A percentile compares a stretch with the other conserved stretches of the same genome.
These are phyloP conservation scores for Diloba caeruleocephala DNA, from an alignment of 2,888 invertebrate species.

Conservation along the genomic window DNA sequence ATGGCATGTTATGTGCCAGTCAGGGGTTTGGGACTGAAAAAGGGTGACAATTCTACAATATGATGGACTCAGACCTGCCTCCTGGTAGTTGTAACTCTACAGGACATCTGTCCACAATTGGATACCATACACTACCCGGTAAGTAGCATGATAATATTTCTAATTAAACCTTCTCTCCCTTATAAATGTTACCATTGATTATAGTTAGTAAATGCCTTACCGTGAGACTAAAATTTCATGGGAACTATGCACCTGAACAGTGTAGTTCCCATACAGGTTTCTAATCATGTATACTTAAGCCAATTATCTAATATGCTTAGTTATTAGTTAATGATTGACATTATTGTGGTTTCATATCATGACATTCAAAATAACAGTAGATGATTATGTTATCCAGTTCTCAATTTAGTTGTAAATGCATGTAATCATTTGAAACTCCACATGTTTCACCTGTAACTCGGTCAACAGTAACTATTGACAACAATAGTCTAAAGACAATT, in stretches of 20 bases:
- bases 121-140: slow-evolving; percentile 84
- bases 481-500: slow-evolving; percentile 14
- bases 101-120: slow-evolving; percentile 86
- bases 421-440: too few species aligned
- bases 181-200: neutral
- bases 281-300: neutral
- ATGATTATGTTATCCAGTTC: too few species aligned
- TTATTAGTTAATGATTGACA: too few species aligned
- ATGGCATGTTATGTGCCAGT: slow-evolving; percentile 63
- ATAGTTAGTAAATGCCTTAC: neutral
- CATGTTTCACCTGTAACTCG: neutral
- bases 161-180: too few species aligned
- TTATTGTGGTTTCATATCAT: too few species aligned
- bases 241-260: too few species aligned
- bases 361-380: too few species aligned
- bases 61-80: slow-evolving; percentile 86
- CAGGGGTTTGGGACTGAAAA: slow-evolving; percentile 56
- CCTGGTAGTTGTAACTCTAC: slow-evolving; percentile 87
- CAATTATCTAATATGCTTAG: neutral
- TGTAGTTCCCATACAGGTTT: neutral
- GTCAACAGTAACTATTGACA: slow-evolving; percentile 9
- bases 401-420: too few species aligned
- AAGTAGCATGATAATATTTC: slow-evolving; percentile 30
- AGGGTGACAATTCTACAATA: slow-evolving; percentile 65
- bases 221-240: too few species aligned